Evolutionary conservation across 2,888 invertebrate species (phyloP).

Genomic region (Oligia fasciuncula): DNA sequence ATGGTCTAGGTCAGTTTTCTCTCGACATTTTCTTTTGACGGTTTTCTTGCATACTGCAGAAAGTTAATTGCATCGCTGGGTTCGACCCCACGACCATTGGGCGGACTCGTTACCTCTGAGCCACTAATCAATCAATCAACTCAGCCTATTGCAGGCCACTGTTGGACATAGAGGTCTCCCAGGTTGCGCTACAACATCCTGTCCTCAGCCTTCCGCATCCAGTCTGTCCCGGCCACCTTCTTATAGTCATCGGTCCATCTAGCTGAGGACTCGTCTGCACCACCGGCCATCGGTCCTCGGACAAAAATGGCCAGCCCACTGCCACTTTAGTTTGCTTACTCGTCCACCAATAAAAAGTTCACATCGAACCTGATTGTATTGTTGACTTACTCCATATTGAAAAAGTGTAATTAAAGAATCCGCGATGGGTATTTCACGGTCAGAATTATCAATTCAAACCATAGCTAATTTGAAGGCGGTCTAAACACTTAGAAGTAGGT

Average conservation of each 20-base stretch:
- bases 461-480: not conserved
- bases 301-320: no score
- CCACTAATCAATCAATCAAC: not conserved
- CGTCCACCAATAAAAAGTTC: not conserved
- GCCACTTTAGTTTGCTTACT: not conserved
- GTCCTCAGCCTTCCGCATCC: no score
- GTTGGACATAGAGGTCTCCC: not conserved
- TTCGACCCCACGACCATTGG: not conserved
- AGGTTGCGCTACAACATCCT: no score
- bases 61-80: not conserved
- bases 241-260: no score
- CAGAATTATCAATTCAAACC: slow-evolving; percentile 5
- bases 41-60: not conserved
- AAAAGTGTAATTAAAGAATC: slow-evolving; percentile 6
- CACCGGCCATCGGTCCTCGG: no score
- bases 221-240: no score
- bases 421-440: not conserved
- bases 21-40: not conserved
- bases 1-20: not conserved
- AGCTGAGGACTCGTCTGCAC: no score
- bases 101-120: not conserved
- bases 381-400: not conserved
- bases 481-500: not conserved
- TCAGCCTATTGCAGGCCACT: not conserved
- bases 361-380: not conserved